phyloP scores from a whole-genome alignment of 2,113 vertebrate genomes.

The Speoplatyrhinus poulsoni region DNA sequence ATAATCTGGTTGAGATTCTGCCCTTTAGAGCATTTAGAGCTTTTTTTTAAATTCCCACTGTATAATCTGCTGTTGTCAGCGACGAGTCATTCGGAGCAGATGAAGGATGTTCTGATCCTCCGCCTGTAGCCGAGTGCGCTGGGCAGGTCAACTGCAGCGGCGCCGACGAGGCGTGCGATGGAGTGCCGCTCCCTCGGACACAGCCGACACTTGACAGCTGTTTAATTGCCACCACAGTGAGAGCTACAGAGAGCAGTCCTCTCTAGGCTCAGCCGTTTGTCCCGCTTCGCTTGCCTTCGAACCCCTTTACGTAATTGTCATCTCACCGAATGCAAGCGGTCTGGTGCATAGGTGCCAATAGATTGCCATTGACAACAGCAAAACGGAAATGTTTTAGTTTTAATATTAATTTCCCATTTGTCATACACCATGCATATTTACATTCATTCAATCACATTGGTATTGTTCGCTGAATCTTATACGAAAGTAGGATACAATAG shows the following conservation, averaged over 20 bases:
- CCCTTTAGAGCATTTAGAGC: no score
- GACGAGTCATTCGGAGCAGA: neutral
- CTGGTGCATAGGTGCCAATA: constrained; percentile 9
- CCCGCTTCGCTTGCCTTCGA: constrained; percentile 16
- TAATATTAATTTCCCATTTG: neutral
- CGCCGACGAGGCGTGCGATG: neutral
- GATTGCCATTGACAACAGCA: constrained; percentile 5
- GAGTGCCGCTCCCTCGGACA: neutral
- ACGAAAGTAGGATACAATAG: no score
- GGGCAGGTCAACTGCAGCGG: neutral
- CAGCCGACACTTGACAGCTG: constrained; percentile 5
- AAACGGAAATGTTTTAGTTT: neutral
- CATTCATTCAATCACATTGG: no score
- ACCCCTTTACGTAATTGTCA: neutral
- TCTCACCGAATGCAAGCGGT: constrained; percentile 1
- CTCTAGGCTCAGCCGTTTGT: constrained; percentile 10
- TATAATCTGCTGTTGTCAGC: no score
- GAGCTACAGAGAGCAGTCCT: constrained; percentile 6
- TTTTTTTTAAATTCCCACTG: no score
- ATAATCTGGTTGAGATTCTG: no score
- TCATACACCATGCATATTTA: neutral
- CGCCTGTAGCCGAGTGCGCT: neutral
- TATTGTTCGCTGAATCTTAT: no score
- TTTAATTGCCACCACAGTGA: constrained; percentile 50
- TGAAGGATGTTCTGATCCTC: neutral